phyloP scores from a whole-genome alignment of 2,797 vertebrate species.

The Melanotaenia parkinsoni region DNA sequence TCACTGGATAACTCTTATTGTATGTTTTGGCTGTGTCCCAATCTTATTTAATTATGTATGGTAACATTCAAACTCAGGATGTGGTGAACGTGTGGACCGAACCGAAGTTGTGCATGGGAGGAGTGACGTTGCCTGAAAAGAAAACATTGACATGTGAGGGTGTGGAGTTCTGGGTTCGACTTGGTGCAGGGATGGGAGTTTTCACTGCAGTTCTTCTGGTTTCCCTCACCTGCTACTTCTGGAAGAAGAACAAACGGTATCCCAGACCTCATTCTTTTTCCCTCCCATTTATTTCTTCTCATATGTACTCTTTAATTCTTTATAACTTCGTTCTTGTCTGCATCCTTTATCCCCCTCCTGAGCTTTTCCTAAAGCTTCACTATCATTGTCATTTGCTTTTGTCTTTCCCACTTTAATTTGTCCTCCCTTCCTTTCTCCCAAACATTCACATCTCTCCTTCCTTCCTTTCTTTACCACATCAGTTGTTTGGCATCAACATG shows the following conservation, averaged over 20 bases:
- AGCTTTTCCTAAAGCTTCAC: neutral
- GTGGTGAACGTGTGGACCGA: constrained; percentile 95
- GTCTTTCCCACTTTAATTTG: neutral
- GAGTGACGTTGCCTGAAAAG: constrained; percentile 89
- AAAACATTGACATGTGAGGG: constrained; percentile 87
- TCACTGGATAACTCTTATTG: neutral
- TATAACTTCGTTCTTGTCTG: neutral
- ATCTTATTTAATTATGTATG: neutral
- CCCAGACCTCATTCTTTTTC: neutral
- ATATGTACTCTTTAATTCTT: neutral
- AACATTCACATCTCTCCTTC: neutral
- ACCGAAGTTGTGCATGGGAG: constrained; percentile 91
- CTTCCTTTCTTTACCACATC: neutral
- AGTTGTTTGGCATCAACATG: constrained; percentile 5
- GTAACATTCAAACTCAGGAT: constrained; percentile 80
- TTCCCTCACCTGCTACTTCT: constrained; percentile 96
- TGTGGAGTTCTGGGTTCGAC: constrained; percentile 92
- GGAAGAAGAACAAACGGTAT: constrained; percentile 98
- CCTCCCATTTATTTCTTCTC: neutral
- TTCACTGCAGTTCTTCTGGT: constrained; percentile 90
- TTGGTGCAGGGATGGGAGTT: constrained; percentile 88
- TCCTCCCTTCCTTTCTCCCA: neutral
- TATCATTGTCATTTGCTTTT: neutral
- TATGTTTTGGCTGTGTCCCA: neutral
- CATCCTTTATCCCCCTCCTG: neutral